phyloP scores from a whole-genome alignment of 2,888 invertebrate species.

The Leucania comma region DNA sequence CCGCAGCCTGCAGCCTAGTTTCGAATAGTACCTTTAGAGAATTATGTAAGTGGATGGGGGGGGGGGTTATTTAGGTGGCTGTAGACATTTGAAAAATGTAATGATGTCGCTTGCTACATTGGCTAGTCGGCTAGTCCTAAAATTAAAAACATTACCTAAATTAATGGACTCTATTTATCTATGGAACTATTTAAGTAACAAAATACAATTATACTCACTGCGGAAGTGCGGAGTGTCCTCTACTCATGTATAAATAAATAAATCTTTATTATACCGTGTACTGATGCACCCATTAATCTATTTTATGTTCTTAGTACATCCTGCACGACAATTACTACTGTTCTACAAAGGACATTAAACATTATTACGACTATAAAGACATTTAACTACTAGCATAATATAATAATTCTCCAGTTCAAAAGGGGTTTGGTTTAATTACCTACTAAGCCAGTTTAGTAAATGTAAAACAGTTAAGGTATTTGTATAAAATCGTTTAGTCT shows the following conservation, averaged over 20 bases:
- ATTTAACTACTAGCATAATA: conserved; percentile 1
- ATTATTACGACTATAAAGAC: not conserved
- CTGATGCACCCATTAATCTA: not conserved
- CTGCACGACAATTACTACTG: not conserved
- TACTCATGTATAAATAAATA: not conserved
- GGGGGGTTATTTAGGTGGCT: too few species aligned
- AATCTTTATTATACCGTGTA: not conserved
- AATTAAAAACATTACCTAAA: too few species aligned
- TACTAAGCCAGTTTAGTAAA: too few species aligned
- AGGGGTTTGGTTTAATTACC: not conserved
- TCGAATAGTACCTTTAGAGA: too few species aligned
- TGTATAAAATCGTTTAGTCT: too few species aligned
- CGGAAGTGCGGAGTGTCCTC: not conserved
- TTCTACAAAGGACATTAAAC: not conserved
- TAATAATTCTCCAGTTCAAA: not conserved
- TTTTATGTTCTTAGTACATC: conserved; percentile 2
- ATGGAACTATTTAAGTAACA: not conserved
- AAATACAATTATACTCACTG: conserved; percentile 4
- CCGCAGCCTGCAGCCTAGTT: too few species aligned
- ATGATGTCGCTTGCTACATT: too few species aligned
- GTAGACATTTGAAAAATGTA: too few species aligned
- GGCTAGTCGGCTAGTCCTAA: too few species aligned
- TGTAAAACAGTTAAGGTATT: too few species aligned
- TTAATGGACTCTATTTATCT: too few species aligned
- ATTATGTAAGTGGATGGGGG: too few species aligned